A percentile compares a stretch with the other conserved stretches of the same genome.
Conservation (phyloP, 2,888 invertebrate species). For the Agonopterix heracliana region DNA sequence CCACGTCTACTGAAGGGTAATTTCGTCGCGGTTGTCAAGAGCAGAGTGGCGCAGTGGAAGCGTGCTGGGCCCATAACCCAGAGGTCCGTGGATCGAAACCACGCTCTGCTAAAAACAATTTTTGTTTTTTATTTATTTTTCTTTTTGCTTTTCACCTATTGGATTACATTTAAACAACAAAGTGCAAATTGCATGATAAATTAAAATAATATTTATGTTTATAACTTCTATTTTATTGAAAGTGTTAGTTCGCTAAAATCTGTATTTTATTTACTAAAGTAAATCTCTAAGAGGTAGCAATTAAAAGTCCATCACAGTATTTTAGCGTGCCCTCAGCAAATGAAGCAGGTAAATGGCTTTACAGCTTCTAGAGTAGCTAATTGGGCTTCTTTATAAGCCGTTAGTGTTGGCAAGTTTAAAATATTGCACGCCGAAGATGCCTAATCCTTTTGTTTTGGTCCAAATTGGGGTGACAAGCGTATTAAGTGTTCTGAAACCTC, state of each 20-base stretch:
- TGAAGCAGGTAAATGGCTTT: conserved; percentile 23
- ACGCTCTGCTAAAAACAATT: conserved; percentile 79
- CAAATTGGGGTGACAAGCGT: no score
- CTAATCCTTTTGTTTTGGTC: background rate
- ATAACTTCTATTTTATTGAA: conserved; percentile 2
- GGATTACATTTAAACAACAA: no score
- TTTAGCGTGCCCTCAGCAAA: conserved; percentile 25
- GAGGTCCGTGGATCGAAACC: conserved; percentile 94
- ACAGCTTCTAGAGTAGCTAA: conserved; percentile 24
- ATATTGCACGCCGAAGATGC: conserved; percentile 19
- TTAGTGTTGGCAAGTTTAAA: conserved; percentile 25
- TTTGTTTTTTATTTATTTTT: conserved; percentile 13
- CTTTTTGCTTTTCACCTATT: background rate
- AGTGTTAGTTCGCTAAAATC: no score
- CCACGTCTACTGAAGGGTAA: conserved; percentile 18
- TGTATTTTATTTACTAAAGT: no score
- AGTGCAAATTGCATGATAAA: no score
- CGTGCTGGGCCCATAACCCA: conserved; percentile 91
- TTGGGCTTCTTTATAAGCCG: conserved; percentile 23
- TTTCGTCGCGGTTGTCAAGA: conserved; percentile 36
- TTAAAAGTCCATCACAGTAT: conserved; percentile 28
- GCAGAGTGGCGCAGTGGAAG: conserved; percentile 90
- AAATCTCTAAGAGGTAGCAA: conserved; percentile 8
- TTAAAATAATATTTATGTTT: background rate
- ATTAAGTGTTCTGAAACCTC: no score